phyloP scores from a whole-genome alignment of 2,888 invertebrate species.

The Cataglyphis albicans region DNA sequence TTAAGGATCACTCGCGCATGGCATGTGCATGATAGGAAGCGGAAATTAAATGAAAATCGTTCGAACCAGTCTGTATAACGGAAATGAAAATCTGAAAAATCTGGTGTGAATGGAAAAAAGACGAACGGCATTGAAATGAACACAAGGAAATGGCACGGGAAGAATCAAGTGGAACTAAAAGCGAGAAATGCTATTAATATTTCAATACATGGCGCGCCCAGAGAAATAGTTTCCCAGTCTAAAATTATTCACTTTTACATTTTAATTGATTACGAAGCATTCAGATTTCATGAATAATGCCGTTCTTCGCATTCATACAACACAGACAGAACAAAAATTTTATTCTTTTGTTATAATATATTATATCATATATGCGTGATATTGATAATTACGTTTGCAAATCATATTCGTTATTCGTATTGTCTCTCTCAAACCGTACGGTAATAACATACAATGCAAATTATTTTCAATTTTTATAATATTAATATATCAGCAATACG shows the following conservation, averaged over 20 bases:
- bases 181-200: conserved; percentile 38
- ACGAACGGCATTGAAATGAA: conserved; percentile 9
- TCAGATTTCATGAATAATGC: background rate
- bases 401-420: conserved; percentile 1
- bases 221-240: conserved; percentile 29
- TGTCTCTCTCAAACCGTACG: background rate
- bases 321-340: conserved; percentile 12
- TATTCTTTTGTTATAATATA: background rate
- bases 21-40: conserved; percentile 62
- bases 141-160: conserved; percentile 1
- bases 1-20: conserved; percentile 41
- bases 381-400: conserved; percentile 5
- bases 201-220: conserved; percentile 22
- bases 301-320: background rate
- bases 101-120: conserved; percentile 43
- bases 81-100: conserved; percentile 77
- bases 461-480: conserved; percentile 15
- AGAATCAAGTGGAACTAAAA: conserved; percentile 10
- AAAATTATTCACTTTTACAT: conserved; percentile 37
- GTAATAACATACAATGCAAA: background rate
- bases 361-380: background rate
- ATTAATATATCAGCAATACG: background rate
- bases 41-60: conserved; percentile 78
- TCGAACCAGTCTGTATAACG: conserved; percentile 66
- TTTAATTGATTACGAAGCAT: conserved; percentile 36